Evolutionary conservation across 2,797 vertebrate species (phyloP).

Genomic region (Bradypodion ventrale): DNA sequence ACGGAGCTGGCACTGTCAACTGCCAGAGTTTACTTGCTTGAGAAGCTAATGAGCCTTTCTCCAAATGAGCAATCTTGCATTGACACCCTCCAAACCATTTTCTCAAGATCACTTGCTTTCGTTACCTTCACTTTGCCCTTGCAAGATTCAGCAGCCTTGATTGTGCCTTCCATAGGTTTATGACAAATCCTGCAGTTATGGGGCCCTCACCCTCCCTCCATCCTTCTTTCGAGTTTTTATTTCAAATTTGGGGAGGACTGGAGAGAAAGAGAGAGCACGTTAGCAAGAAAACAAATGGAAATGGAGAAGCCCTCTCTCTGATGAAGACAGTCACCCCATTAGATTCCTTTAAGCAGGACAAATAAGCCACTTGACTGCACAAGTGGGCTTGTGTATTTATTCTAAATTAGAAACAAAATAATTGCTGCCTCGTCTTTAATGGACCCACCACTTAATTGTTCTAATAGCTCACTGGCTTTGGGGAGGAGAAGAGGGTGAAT

Average conservation of each 20-base stretch:
- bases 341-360: conserved; percentile 73
- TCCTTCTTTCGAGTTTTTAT: conserved; percentile 67
- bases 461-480: conserved; percentile 74
- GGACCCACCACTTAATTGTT: conserved; percentile 73
- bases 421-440: conserved; percentile 69
- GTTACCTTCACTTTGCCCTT: conserved; percentile 60
- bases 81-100: conserved; percentile 69
- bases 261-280: conserved; percentile 58
- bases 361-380: conserved; percentile 65
- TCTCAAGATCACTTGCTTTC: conserved; percentile 62
- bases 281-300: conserved; percentile 74
- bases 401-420: conserved; percentile 73
- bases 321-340: conserved; percentile 67
- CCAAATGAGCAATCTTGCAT: conserved; percentile 60
- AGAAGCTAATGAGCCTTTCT: conserved; percentile 54
- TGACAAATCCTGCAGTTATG: conserved; percentile 68
- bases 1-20: neutral
- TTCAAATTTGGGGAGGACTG: conserved; percentile 39
- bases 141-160: conserved; percentile 66
- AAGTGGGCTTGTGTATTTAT: conserved; percentile 73
- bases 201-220: conserved; percentile 50
- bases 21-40: neutral
- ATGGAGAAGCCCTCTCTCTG: conserved; percentile 62
- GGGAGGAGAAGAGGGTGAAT: conserved; percentile 41
- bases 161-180: conserved; percentile 68